These are phyloP conservation scores for Tetranychus cinnabarinus DNA, from an alignment of 1,140 invertebrate genomes.

Conservation along the genomic window DNA sequence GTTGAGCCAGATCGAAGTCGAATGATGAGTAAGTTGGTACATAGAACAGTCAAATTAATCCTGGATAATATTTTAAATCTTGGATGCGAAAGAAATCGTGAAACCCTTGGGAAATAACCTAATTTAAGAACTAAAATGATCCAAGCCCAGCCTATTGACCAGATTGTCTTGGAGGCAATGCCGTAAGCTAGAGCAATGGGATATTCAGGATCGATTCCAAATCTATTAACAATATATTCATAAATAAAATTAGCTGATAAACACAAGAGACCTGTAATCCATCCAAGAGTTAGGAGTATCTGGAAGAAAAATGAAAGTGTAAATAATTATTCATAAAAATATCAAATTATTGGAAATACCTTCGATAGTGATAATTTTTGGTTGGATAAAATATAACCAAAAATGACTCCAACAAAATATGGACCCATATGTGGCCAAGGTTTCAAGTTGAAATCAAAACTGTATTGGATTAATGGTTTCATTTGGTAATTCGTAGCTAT, in stretches of 20 bases:
- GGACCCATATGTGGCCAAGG: neutral
- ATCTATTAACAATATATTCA: neutral
- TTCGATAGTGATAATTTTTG: neutral
- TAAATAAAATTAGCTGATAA: neutral
- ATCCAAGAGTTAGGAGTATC: neutral
- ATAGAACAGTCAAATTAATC: neutral
- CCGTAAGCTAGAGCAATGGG: neutral
- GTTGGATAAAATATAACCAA: neutral
- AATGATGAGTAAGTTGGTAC: neutral
- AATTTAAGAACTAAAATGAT: neutral
- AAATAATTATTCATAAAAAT: too few relatives aligned
- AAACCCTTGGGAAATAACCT: neutral
- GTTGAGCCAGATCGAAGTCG: neutral
- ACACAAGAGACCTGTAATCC: neutral
- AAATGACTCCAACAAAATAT: neutral
- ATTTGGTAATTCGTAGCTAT: neutral
- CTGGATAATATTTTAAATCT: neutral
- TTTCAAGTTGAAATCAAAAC: neutral
- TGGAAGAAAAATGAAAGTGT: neutral
- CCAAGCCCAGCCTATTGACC: neutral
- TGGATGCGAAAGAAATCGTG: neutral
- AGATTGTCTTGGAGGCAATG: neutral
- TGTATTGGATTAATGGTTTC: neutral
- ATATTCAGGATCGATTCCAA: neutral
- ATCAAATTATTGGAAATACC: neutral